Percentiles rank a stretch among this genome's conserved stretches.
Conservation (phyloP, 2,888 invertebrate species). For the Calameuta pallipes region DNA sequence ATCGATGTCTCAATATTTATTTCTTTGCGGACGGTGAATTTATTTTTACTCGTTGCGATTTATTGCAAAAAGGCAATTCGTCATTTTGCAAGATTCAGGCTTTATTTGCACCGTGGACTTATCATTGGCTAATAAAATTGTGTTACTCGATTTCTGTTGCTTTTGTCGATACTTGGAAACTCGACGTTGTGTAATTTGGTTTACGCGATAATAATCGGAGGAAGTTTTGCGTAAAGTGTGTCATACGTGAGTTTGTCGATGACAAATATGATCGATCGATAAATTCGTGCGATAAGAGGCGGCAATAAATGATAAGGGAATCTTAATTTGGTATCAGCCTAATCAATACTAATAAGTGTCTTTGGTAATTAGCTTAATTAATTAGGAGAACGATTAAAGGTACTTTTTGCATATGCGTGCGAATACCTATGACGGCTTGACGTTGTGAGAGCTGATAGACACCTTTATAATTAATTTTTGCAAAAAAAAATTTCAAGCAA, state of each 20-base stretch:
- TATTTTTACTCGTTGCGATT: not conserved
- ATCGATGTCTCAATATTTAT: no score
- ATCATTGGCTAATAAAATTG: not conserved
- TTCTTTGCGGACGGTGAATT: no score
- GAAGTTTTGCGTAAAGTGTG: not conserved
- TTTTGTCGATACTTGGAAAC: not conserved
- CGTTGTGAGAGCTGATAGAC: no score
- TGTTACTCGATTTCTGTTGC: not conserved
- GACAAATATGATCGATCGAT: slow-evolving; percentile 9
- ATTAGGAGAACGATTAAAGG: not conserved
- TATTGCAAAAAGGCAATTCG: not conserved
- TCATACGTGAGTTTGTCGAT: not conserved
- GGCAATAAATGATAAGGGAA: slow-evolving; percentile 26
- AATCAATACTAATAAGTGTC: slow-evolving; percentile 14
- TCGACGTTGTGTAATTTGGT: not conserved
- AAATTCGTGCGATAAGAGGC: slow-evolving; percentile 4
- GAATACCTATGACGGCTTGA: not conserved
- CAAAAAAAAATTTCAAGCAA: no score
- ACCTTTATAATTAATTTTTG: no score
- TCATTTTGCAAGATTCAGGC: slow-evolving; percentile 16
- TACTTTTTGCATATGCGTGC: not conserved
- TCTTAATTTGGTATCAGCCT: slow-evolving; percentile 33
- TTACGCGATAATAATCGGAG: not conserved
- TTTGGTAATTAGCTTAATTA: not conserved
- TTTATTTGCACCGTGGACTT: no score